Conservation (phyloP, 2,888 invertebrate species). For the Tribolium freemani region DNA sequence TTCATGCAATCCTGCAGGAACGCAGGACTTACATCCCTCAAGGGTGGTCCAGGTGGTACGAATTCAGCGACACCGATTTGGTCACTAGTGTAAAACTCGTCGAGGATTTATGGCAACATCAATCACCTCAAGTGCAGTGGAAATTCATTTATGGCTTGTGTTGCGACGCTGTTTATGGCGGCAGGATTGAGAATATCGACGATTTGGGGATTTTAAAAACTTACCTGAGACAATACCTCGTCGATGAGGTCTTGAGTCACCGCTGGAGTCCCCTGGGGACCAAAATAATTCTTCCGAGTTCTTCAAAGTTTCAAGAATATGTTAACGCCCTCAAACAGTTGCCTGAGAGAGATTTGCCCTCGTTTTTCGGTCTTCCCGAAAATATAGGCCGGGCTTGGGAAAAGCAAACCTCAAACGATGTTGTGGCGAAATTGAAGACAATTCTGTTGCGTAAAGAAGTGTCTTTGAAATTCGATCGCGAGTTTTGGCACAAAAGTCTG, state of each 20-base stretch:
- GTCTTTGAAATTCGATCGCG: slow-evolving; percentile 53
- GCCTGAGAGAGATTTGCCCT: slow-evolving; percentile 81
- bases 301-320: slow-evolving; percentile 76
- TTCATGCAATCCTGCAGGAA: slow-evolving; percentile 93
- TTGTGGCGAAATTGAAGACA: slow-evolving; percentile 56
- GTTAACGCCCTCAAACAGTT: slow-evolving; percentile 76
- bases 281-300: slow-evolving; percentile 69
- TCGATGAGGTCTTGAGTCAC: slow-evolving; percentile 72
- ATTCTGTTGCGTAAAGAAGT: slow-evolving; percentile 39
- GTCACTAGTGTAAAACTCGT: slow-evolving; percentile 80
- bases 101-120: slow-evolving; percentile 63
- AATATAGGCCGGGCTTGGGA: slow-evolving; percentile 92
- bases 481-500: slow-evolving; percentile 73
- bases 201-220: slow-evolving; percentile 79
- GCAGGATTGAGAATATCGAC: slow-evolving; percentile 84
- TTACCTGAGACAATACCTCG: slow-evolving; percentile 77
- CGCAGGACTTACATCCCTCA: slow-evolving; percentile 93
- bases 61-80: slow-evolving; percentile 87
- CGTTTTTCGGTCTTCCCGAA: slow-evolving; percentile 86
- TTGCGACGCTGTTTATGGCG: slow-evolving; percentile 87
- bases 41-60: slow-evolving; percentile 91
- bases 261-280: slow-evolving; percentile 73
- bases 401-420: slow-evolving; percentile 59
- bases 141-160: slow-evolving; percentile 82
- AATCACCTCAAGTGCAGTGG: slow-evolving; percentile 74